Evolutionary conservation across 2,888 invertebrate genomes (phyloP), one percentile per base, ranked within the genome.

Genomic region (Argyresthia albistria): DNA sequence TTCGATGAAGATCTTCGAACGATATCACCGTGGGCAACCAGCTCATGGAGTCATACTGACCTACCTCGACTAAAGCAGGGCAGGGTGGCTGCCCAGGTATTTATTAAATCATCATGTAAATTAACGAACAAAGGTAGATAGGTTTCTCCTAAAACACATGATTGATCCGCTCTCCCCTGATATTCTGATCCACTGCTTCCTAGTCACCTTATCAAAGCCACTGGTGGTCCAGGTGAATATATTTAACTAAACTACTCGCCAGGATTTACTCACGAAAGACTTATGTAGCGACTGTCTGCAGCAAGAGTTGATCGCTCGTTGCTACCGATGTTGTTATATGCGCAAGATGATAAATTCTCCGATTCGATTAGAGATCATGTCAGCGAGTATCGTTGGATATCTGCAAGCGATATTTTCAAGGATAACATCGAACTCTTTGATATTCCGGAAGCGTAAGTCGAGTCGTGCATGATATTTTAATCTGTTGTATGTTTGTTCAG

Each of bases 11-110:
- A 93, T 67, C 79, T 93, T 58, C 88, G 92, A 56, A 91, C 91
- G 55, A 88, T 93, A 67, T 89, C 90, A 43, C 93, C 93, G n/a
- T 93, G 93, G 93, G 91, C 92, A 47, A 90, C 90, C 57, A 92
- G 91, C 69, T 91, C 90, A 54, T 94, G 93, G 93, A 93, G 93
- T 62, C 94, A 95, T 70, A 95, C 94, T 7, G 95, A 95, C 67
- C 82, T 95, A 62, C 91, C 91, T 16, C 84, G 94, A 51, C 76
- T 95, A 58, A 91, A 91, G 59, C 89, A 92, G 70, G 94, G 95
- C 57, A 90, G 92, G 84, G 90, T 95, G 50, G 93, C 93, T 14
- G 94, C 93, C 14, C 93, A 93, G 89, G 92, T 91, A 72, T 81
- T 62, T 58, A 49, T 37, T 35, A 45, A 45, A 25, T 25, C 25